These are phyloP conservation scores for Agrochola litura DNA, from an alignment of 2,888 invertebrate species.

Conservation along the genomic window DNA sequence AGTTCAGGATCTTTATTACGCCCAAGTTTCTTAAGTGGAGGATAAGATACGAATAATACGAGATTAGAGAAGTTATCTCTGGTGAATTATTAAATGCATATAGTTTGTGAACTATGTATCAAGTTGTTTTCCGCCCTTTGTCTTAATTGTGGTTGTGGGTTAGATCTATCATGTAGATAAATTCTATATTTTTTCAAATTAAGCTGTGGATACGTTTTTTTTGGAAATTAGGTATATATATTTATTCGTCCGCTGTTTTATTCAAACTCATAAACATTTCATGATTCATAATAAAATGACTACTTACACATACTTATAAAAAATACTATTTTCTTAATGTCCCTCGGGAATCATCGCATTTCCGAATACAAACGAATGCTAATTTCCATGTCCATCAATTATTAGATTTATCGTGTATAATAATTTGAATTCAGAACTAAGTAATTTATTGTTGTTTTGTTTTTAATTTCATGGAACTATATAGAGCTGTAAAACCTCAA, in stretches of 20 bases:
- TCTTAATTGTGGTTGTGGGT: slow-evolving; percentile 9
- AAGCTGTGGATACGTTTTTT: not conserved
- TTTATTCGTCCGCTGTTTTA: not conserved
- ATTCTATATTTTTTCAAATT: slow-evolving; percentile 21
- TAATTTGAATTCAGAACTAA: too few relatives aligned
- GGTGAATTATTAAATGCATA: slow-evolving; percentile 77
- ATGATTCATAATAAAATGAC: not conserved
- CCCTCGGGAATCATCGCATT: too few relatives aligned
- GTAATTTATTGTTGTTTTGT: too few relatives aligned
- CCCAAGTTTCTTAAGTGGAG: slow-evolving; percentile 79
- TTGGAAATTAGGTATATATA: not conserved
- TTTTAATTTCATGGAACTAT: too few relatives aligned
- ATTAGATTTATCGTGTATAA: too few relatives aligned
- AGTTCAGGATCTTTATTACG: slow-evolving; percentile 84
- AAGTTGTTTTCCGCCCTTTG: slow-evolving; percentile 32
- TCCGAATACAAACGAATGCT: too few relatives aligned
- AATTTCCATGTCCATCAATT: too few relatives aligned
- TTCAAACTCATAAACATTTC: not conserved
- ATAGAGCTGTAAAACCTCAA: too few relatives aligned
- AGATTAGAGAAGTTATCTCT: slow-evolving; percentile 78
- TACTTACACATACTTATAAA: not conserved
- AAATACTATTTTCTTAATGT: too few relatives aligned
- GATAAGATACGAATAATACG: slow-evolving; percentile 79
- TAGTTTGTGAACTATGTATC: slow-evolving; percentile 60
- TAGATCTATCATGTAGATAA: not conserved